A percentile compares a stretch with the other conserved stretches of the same genome.
These are phyloP conservation scores for Dysdera silvatica DNA, from an alignment of 1,140 invertebrate genomes.

Conservation along the genomic window DNA sequence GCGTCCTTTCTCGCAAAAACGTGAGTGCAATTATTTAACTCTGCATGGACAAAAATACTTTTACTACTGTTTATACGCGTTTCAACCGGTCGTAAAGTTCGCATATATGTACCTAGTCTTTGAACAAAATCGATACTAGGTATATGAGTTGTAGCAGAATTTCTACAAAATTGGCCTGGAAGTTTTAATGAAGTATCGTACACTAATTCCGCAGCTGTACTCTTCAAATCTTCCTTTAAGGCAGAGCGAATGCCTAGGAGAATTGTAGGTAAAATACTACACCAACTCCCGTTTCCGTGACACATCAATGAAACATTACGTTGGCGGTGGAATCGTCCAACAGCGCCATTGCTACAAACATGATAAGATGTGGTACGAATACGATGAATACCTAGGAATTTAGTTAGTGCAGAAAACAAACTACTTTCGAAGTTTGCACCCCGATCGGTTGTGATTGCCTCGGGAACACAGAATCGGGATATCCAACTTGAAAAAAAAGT, in stretches of 20 bases:
- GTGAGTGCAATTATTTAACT: background rate
- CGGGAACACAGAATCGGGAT: slow-evolving; percentile 36
- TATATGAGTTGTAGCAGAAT: background rate
- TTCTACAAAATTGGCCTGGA: background rate
- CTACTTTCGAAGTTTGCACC: slow-evolving; percentile 45
- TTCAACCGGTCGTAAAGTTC: too few relatives aligned
- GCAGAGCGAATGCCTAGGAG: too few relatives aligned
- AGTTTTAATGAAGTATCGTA: too few relatives aligned
- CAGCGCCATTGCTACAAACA: slow-evolving; percentile 40
- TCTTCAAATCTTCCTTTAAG: too few relatives aligned
- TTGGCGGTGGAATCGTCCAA: slow-evolving; percentile 42
- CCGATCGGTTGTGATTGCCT: slow-evolving; percentile 42
- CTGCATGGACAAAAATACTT: background rate
- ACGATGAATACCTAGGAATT: slow-evolving; percentile 8
- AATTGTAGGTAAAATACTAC: too few relatives aligned
- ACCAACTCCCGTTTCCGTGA: too few relatives aligned
- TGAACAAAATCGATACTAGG: too few relatives aligned
- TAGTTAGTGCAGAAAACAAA: slow-evolving; percentile 25
- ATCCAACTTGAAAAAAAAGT: slow-evolving; percentile 41
- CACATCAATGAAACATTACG: too few relatives aligned
- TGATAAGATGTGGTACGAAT: slow-evolving; percentile 30
- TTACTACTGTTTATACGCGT: background rate
- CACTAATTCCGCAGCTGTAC: too few relatives aligned
- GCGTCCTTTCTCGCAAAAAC: slow-evolving; percentile 3
- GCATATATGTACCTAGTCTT: too few relatives aligned